Evolutionary conservation across 2,113 vertebrate species (phyloP).

Genomic region (Mesembrinibis cayennensis): DNA sequence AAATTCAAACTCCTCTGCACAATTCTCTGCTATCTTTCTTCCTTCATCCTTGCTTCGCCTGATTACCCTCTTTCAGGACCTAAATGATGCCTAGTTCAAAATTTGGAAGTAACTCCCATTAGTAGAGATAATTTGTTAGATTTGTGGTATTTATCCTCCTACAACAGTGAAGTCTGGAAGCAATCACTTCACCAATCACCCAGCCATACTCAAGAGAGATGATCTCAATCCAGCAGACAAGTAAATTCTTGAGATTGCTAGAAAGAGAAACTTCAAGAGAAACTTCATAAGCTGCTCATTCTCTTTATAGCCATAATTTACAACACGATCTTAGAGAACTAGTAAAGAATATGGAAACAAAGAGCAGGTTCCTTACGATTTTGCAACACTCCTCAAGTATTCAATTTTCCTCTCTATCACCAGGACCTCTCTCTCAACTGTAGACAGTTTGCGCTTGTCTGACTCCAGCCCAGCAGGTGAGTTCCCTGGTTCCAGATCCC

Average conservation of each 20-base stretch:
- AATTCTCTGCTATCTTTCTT: not conserved
- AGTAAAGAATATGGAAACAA: not conserved
- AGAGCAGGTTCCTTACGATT: conserved; percentile 73
- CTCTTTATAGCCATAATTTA: not conserved
- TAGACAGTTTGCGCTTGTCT: conserved; percentile 63
- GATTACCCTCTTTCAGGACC: not conserved
- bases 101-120: not conserved
- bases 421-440: conserved; percentile 76
- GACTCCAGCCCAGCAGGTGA: conserved; percentile 57
- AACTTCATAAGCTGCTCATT: not conserved
- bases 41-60: not conserved
- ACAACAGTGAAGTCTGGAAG: not conserved
- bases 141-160: not conserved
- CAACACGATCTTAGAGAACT: not conserved
- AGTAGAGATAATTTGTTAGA: not conserved
- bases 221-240: not conserved
- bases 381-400: conserved; percentile 79
- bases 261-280: not conserved
- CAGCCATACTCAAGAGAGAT: not conserved
- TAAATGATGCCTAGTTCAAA: not conserved
- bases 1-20: not conserved
- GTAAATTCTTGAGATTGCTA: not conserved
- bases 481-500: conserved; percentile 62
- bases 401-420: conserved; percentile 80
- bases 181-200: not conserved